Percentiles rank a stretch among this genome's conserved stretches.
Evolutionary conservation across 2,113 vertebrate species (phyloP).

Genomic region (Nicator chloris): DNA sequence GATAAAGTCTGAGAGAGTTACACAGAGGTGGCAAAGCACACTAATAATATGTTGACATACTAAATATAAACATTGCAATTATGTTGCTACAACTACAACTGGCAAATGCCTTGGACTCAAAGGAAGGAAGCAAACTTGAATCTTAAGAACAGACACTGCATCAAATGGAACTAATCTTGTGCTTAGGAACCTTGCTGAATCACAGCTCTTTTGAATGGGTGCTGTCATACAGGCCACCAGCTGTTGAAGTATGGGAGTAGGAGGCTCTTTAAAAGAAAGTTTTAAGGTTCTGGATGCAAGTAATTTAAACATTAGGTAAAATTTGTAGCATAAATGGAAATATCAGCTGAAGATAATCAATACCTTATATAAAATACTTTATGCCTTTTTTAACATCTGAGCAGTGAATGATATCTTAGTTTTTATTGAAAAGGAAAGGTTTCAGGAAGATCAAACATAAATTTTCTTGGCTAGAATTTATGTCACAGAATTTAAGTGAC

Average conservation of each 20-base stretch:
- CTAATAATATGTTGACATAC: conserved; percentile 27
- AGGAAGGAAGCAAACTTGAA: conserved; percentile 4
- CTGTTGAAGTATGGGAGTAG: neutral
- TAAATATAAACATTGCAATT: conserved; percentile 52
- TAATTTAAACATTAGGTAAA: neutral
- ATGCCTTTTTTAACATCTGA: neutral
- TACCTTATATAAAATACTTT: neutral
- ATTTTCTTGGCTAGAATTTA: neutral
- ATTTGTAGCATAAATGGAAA: neutral
- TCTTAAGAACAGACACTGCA: neutral
- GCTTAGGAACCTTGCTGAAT: neutral
- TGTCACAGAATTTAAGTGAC: no score
- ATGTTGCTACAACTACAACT: neutral
- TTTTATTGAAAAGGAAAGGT: neutral
- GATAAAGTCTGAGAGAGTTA: neutral
- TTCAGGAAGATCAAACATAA: neutral
- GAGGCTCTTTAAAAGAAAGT: neutral
- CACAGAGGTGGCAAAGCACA: neutral
- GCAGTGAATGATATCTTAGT: neutral
- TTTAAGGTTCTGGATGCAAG: neutral
- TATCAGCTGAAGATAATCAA: neutral
- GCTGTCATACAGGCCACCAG: neutral
- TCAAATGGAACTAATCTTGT: neutral
- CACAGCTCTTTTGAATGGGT: neutral
- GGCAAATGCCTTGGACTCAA: neutral